A percentile compares a stretch with the other conserved stretches of the same genome.
phyloP scores from a whole-genome alignment of 2,113 vertebrate species.

The Austrofundulus limnaeus region DNA sequence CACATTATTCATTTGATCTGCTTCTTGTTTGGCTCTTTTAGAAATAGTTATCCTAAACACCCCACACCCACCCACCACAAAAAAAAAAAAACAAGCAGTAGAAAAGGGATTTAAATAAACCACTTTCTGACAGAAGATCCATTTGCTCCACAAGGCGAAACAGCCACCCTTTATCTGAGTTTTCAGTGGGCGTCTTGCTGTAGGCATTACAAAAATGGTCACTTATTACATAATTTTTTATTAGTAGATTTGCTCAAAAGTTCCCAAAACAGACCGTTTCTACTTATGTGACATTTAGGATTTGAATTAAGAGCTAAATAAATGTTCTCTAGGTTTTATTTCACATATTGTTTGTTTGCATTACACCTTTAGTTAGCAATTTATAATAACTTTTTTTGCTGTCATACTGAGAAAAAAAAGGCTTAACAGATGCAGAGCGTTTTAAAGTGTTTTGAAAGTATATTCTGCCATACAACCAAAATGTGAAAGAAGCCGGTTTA shows the following conservation, averaged over 20 bases:
- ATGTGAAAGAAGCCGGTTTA: constrained; percentile 17
- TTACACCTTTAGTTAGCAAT: not conserved
- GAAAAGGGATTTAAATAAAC: not conserved
- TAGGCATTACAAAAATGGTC: constrained; percentile 27
- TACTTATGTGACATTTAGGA: constrained; percentile 9
- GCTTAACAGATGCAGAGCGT: too few relatives aligned
- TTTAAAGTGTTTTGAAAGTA: too few relatives aligned
- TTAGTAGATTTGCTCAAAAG: constrained; percentile 24
- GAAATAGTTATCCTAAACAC: too few relatives aligned
- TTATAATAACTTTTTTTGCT: not conserved
- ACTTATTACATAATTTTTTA: constrained; percentile 39
- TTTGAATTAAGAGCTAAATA: not conserved
- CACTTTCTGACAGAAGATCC: not conserved
- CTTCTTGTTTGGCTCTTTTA: not conserved
- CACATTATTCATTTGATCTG: constrained; percentile 3
- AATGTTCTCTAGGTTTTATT: not conserved
- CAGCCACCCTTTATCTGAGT: constrained; percentile 22
- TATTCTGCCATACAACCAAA: constrained; percentile 7
- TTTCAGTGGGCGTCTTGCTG: constrained; percentile 41
- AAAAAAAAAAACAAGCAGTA: constrained; percentile 18
- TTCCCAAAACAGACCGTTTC: constrained; percentile 7
- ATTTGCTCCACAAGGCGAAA: constrained; percentile 11
- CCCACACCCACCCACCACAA: too few relatives aligned
- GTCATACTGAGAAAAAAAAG: too few relatives aligned
- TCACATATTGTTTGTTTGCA: not conserved